A percentile compares a stretch with the other conserved stretches of the same genome.
Evolutionary conservation across 1,140 invertebrate genomes (phyloP).

Genomic region (Drosophila truncata): DNA sequence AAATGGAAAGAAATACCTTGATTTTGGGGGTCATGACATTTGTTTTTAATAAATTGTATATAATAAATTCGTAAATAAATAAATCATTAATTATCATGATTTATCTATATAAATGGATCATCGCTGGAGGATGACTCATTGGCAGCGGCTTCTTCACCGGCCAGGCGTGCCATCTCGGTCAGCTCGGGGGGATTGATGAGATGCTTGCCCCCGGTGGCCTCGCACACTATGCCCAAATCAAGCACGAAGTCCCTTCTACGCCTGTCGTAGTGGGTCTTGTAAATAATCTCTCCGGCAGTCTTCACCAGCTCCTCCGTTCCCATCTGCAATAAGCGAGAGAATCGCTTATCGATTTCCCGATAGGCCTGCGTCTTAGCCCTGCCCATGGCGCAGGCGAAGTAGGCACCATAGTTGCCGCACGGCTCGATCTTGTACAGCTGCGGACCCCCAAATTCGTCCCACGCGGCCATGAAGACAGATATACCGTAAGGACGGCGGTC

Average conservation of each 20-base stretch:
- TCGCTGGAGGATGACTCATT: conserved; percentile 91
- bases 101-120: conserved; percentile 78
- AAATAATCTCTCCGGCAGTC: conserved; percentile 98
- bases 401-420: conserved; percentile 97
- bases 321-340: conserved; percentile 93
- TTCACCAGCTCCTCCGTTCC: conserved; percentile 94
- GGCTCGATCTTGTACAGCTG: conserved; percentile 98
- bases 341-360: conserved; percentile 99
- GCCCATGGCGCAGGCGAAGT: conserved; percentile 97
- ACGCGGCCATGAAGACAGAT: conserved; percentile 94
- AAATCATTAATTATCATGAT: neutral
- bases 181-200: conserved; percentile 89
- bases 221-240: conserved; percentile 98
- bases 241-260: conserved; percentile 99
- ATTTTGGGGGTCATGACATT: neutral
- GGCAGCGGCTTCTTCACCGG: conserved; percentile 86
- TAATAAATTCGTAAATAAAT: neutral
- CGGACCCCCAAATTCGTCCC: conserved; percentile 91
- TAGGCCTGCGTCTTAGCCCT: conserved; percentile 99
- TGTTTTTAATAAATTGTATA: neutral
- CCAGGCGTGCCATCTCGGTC: conserved; percentile 90
- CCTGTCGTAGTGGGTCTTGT: conserved; percentile 97
- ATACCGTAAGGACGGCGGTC: conserved; percentile 97
- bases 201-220: conserved; percentile 91
- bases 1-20: no score